Conservation (phyloP, 2,797 vertebrate species). For the Garrulus glandarius region DNA sequence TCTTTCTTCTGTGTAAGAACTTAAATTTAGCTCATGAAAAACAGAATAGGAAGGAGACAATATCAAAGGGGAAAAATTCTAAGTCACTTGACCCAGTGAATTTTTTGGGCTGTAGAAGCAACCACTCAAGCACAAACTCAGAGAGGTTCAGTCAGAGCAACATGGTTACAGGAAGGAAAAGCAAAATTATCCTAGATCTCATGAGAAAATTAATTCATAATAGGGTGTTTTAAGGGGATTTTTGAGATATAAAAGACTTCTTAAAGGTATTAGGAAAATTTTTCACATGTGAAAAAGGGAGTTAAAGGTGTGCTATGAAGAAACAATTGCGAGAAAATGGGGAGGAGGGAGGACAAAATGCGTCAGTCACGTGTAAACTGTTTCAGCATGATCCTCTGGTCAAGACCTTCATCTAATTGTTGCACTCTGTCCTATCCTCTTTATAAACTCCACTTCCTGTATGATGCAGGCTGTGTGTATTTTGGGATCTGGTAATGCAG, state of each 20-base stretch:
- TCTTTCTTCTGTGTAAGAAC: not conserved
- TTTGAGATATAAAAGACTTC: not conserved
- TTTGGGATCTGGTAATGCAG: not conserved
- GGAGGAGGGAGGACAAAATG: not conserved
- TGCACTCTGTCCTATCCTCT: not conserved
- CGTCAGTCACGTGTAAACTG: fast-evolving
- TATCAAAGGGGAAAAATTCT: not conserved
- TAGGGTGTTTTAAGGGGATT: not conserved
- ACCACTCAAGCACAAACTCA: not conserved
- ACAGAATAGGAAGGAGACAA: not conserved
- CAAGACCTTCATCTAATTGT: not conserved
- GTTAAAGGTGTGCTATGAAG: not conserved
- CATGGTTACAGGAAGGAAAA: not conserved
- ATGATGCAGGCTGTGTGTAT: not conserved
- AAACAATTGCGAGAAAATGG: fast-evolving
- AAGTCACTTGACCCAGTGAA: not conserved
- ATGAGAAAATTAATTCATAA: not conserved
- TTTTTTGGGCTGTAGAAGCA: not conserved
- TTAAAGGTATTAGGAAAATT: not conserved
- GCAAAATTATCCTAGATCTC: fast-evolving
- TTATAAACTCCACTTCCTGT: not conserved
- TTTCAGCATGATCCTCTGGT: not conserved
- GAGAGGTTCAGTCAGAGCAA: not conserved
- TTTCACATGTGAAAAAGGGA: not conserved
- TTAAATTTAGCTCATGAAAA: not conserved